These are phyloP conservation scores for Phyllostomus hastatus DNA, from an alignment of 2,113 vertebrate genomes.

Conservation along the genomic window DNA sequence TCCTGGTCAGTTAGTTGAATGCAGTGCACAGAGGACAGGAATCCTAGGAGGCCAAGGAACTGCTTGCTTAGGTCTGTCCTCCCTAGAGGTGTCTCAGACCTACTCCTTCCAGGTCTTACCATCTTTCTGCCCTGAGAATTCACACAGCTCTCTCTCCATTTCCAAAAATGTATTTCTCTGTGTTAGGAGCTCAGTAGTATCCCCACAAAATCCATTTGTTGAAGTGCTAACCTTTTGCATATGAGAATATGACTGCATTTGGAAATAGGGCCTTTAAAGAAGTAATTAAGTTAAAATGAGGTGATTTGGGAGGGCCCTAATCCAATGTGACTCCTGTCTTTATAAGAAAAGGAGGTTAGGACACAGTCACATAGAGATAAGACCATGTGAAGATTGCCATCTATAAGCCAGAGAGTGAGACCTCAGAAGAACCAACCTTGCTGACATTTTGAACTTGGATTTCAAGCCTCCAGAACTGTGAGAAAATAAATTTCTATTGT, in stretches of 20 bases:
- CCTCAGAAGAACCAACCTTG: neutral
- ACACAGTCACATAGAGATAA: neutral
- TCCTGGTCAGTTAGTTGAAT: neutral
- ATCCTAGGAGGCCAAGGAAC: neutral
- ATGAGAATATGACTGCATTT: neutral
- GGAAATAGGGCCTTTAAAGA: neutral
- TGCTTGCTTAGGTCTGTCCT: neutral
- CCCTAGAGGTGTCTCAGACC: neutral
- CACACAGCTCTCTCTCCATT: neutral
- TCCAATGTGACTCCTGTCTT: neutral
- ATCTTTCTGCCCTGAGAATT: neutral
- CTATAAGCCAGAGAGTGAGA: neutral
- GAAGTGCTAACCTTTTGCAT: neutral
- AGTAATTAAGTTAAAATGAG: neutral
- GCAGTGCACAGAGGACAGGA: neutral
- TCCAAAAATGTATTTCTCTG: neutral
- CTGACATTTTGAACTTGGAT: neutral
- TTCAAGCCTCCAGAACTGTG: neutral
- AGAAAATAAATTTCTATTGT: neutral
- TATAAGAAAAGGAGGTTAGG: neutral
- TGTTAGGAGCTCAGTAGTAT: neutral
- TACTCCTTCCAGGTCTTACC: neutral
- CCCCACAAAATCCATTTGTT: neutral
- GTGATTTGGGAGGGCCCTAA: neutral
- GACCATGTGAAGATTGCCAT: neutral